A percentile compares a stretch with the other conserved stretches of the same genome.
Conservation (phyloP, 2,797 vertebrate genomes). For the Sciurus carolinensis region DNA sequence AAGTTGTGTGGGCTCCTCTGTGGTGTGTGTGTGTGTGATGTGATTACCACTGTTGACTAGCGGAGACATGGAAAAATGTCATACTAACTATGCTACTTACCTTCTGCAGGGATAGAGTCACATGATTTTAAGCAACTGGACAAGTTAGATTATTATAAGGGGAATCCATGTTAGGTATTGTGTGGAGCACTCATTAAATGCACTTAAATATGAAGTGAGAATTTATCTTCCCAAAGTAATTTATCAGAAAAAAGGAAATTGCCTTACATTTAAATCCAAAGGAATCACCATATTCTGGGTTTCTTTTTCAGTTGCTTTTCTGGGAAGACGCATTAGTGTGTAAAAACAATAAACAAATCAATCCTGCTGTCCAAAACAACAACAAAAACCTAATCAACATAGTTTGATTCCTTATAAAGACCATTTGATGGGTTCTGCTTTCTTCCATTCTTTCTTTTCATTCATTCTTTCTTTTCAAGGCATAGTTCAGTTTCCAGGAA, state of each 20-base stretch:
- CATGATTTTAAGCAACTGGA: conserved; percentile 40
- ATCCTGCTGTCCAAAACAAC: neutral
- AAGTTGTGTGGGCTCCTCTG: conserved; percentile 42
- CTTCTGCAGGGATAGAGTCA: conserved; percentile 1
- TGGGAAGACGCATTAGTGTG: neutral
- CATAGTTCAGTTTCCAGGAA: conserved; percentile 43
- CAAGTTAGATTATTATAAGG: neutral
- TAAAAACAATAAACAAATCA: neutral
- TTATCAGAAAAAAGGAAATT: conserved; percentile 58
- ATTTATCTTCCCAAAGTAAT: conserved; percentile 62
- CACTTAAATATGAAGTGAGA: conserved; percentile 39
- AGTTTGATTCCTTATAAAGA: conserved; percentile 21
- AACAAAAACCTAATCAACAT: neutral
- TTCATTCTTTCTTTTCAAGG: neutral
- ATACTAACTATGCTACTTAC: neutral
- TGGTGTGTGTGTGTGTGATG: neutral
- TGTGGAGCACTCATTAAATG: conserved; percentile 18
- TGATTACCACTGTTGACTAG: conserved; percentile 29
- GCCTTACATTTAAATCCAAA: conserved; percentile 54
- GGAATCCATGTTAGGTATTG: neutral
- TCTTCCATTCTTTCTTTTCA: too few species aligned
- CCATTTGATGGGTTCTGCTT: neutral
- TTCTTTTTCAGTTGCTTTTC: conserved; percentile 32
- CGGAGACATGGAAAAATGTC: conserved; percentile 55
- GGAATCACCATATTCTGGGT: conserved; percentile 20